Percentiles rank a stretch among this genome's conserved stretches.
Evolutionary conservation across 92 coral and sea anemone genomes (phyloP).

Genomic region (Phenganax marumi): DNA sequence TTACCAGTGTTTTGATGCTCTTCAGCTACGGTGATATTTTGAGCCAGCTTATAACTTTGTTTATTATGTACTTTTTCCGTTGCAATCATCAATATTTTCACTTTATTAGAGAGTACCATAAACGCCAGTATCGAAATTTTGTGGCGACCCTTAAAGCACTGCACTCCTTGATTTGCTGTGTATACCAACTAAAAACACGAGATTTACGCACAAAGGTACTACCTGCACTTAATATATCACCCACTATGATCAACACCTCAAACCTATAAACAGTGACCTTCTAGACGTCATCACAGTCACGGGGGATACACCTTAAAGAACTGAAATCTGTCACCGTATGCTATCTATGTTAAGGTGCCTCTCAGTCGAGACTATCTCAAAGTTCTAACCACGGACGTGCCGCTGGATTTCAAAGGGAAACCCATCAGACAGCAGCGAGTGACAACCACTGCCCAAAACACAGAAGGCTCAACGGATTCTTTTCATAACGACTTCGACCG

Average conservation of each 20-base stretch:
- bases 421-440: slow-evolving; percentile 71
- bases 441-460: slow-evolving; percentile 51
- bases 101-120: slow-evolving; percentile 58
- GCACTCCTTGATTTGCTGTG: slow-evolving; percentile 65
- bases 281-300: background rate
- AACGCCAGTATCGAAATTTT: slow-evolving; percentile 60
- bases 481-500: slow-evolving; percentile 30
- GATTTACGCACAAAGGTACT: slow-evolving; percentile 85
- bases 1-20: too few relatives aligned
- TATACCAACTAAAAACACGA: slow-evolving; percentile 80
- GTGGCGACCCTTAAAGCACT: slow-evolving; percentile 58
- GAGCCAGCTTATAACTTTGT: too few relatives aligned
- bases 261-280: background rate
- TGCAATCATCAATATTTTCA: background rate
- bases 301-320: background rate
- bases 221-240: too few relatives aligned
- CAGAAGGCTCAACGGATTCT: slow-evolving; percentile 59
- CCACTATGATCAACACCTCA: too few relatives aligned
- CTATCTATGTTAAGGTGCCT: slow-evolving; percentile 51
- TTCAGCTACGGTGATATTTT: too few relatives aligned
- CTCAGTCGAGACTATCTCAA: slow-evolving; percentile 74
- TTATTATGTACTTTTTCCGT: too few relatives aligned
- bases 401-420: slow-evolving; percentile 73
- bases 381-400: slow-evolving; percentile 61
- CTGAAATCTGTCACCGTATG: background rate